Base-by-base conservation (phyloP, 2,797 vertebrate genomes). In the Enteromius paludinosus region DNA sequence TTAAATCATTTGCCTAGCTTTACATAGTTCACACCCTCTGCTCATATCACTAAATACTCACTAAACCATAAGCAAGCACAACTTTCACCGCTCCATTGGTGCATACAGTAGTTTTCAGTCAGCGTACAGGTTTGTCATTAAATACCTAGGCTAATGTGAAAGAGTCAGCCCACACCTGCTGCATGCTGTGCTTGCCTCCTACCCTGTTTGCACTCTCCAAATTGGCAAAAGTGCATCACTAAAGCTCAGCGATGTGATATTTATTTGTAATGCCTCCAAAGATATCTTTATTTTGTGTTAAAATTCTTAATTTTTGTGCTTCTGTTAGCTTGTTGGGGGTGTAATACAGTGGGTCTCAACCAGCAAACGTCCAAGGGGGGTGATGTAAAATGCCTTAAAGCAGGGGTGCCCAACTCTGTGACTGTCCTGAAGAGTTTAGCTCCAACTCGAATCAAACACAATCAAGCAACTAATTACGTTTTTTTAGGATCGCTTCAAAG, bases 1-100 rank as follows among this genome's bases (percentile, higher is more conserved):
- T 78, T 68, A 69, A 79, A 79, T 79, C 2, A 56, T 79, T 79
- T 69, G 41, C 74, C n/a, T 76, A 76, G 38, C 38, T 76, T 76
- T 76, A 62, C 76, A 64, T 69, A 69, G 64, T 56, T 79, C 64
- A 38, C 47, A 54, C 45, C 47, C 33, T 79, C 28, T 52, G 18
- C 45, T 25, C 28, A 69, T 79, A 20, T 69, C 78, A 69, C 78
- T 69, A 69, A 59, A 59, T 69, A 43, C 17, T 78, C 64, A 56
- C 65, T 66, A 79, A 70, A 45, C 35, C 65, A 70, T 23, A 78
- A 70, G n/a, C 49, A 41, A 38, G 43, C 8, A 8, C 66, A 79
- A 79, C 65, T 12, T 56, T 70, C 41, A 79, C 35, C 2, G 65
- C 78, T 70, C 11, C 78, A 59, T 41, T 79, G 78, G 66, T 59